These are phyloP conservation scores for Drosophila kurseongensis DNA, from an alignment of 1,140 invertebrate genomes.

Conservation along the genomic window DNA sequence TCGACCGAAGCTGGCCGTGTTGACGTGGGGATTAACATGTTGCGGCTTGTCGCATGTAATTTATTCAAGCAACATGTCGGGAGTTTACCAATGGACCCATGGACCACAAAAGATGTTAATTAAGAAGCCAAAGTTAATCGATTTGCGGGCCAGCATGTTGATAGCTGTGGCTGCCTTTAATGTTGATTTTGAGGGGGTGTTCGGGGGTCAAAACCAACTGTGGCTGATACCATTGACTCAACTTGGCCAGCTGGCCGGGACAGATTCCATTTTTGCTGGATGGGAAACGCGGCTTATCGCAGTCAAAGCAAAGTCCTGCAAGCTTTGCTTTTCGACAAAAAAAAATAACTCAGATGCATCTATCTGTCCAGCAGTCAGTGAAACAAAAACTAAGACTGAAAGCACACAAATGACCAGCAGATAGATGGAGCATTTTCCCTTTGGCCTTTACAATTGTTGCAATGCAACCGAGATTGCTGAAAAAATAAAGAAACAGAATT, in stretches of 20 bases:
- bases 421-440: constrained; percentile 7
- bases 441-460: constrained; percentile 38
- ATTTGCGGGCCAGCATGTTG: constrained; percentile 61
- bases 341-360: constrained; percentile 6
- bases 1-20: constrained; percentile 15
- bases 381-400: constrained; percentile 32
- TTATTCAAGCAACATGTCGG: constrained; percentile 48
- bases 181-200: constrained; percentile 10
- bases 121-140: constrained; percentile 79
- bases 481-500: constrained; percentile 48
- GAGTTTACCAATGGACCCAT: constrained; percentile 17
- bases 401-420: constrained; percentile 8
- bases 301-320: constrained; percentile 30
- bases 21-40: constrained; percentile 54
- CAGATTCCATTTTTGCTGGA: constrained; percentile 15
- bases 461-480: constrained; percentile 29
- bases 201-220: constrained; percentile 28
- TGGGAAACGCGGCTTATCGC: constrained; percentile 19
- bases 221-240: constrained; percentile 18
- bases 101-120: constrained; percentile 73
- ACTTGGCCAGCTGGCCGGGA: background rate
- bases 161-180: constrained; percentile 41
- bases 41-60: constrained; percentile 52
- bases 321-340: constrained; percentile 15
- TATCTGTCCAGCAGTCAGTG: background rate